phyloP scores from a whole-genome alignment of 2,888 invertebrate genomes.

The Cartodere bifasciata region DNA sequence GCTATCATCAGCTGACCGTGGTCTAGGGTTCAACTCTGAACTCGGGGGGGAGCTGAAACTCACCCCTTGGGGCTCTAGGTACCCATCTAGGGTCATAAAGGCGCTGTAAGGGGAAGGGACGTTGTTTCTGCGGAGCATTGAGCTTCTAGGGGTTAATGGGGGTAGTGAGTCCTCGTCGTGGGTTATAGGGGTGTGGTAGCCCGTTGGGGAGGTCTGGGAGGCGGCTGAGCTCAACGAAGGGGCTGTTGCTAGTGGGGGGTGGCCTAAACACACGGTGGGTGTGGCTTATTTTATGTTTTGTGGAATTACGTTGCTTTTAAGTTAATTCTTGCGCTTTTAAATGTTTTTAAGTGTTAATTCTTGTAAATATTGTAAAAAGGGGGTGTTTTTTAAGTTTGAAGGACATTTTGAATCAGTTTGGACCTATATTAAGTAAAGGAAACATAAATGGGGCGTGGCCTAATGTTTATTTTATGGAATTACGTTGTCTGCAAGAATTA shows the following conservation, averaged over 20 bases:
- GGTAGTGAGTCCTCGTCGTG: slow-evolving; percentile 38
- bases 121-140: slow-evolving; percentile 39
- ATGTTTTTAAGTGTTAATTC: no score
- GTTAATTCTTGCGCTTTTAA: no score
- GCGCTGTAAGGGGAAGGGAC: slow-evolving; percentile 75
- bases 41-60: slow-evolving; percentile 69
- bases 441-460: no score
- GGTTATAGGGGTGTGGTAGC: slow-evolving; percentile 70
- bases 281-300: no score
- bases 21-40: slow-evolving; percentile 55
- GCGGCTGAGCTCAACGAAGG: slow-evolving; percentile 51
- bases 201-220: slow-evolving; percentile 50
- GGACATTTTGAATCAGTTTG: no score
- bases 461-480: no score
- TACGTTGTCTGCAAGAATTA: no score
- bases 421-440: no score
- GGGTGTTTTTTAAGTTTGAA: no score
- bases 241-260: slow-evolving; percentile 42
- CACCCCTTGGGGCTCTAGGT: slow-evolving; percentile 70
- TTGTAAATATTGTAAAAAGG: no score
- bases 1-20: slow-evolving; percentile 64
- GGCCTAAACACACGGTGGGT: no score
- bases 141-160: slow-evolving; percentile 39
- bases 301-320: no score
- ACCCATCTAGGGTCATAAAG: slow-evolving; percentile 73